Evolutionary conservation across 2,888 invertebrate genomes (phyloP), one percentile per base, ranked within the genome.

Genomic region (Boloria euphrosyne): DNA sequence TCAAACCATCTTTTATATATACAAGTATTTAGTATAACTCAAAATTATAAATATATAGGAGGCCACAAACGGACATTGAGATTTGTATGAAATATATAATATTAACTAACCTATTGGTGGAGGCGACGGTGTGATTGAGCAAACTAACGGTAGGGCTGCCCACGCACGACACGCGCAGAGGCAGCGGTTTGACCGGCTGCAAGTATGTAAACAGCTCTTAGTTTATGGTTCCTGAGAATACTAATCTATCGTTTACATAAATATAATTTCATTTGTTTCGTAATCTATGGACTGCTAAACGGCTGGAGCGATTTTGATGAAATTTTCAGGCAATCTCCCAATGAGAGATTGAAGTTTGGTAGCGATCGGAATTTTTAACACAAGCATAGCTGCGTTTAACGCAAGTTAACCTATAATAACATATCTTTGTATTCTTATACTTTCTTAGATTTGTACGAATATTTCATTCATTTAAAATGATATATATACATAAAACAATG

Each of bases 111-210:
- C 92, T 90, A 89, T 93, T 91, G 77, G 86, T 87, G 80, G 88
- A 85, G 78, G 86, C 84, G 78, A 87, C 87, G 80, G 90, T 87
- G 89, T 87, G 89, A 89, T 93, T 93, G 93, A 93, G 93, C 94
- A 94, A 93, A 89, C 86, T 93, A 87, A 88, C 86, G 84, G 88
- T 89, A 82, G 87, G 82, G 84, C 82, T 82, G 82, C 86, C 89
- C 82, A 85, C 81, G 80, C 82, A 80, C 82, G 82, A 84, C 86
- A 92, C 94, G 89, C 95, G 94, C 78, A 97, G 95, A 75, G 97
- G 96, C 83, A 95, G 95, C 72, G 97, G 97, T 93, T 97, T 97
- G 76, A 97, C 95, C 86, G 96, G 96, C 96, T 97, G 93, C 78
- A 94, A 90, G 75, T 78, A 76, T 75, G 80, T 74, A 73, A 51